phyloP scores from a whole-genome alignment of 2,888 invertebrate genomes.

The Belgica antarctica region DNA sequence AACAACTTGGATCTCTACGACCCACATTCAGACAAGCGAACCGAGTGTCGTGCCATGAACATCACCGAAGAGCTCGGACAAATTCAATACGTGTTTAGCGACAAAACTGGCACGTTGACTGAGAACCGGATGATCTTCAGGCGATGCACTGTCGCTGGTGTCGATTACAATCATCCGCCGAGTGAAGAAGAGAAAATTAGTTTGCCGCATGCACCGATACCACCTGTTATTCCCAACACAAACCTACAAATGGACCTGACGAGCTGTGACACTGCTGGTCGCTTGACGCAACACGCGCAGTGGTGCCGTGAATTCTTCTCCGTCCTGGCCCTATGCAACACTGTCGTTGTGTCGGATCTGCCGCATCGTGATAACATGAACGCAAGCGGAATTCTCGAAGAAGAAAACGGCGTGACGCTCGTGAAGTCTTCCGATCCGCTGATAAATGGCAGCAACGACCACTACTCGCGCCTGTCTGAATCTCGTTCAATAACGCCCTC shows the following conservation, averaged over 20 bases:
- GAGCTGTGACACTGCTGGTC: slow-evolving; percentile 48
- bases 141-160: slow-evolving; percentile 82
- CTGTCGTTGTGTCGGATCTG: slow-evolving; percentile 87
- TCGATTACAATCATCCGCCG: slow-evolving; percentile 82
- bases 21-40: slow-evolving; percentile 72
- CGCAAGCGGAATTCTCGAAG: slow-evolving; percentile 64
- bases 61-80: slow-evolving; percentile 98
- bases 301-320: slow-evolving; percentile 85
- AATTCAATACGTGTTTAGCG: slow-evolving; percentile 90
- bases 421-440: slow-evolving; percentile 45
- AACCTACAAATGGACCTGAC: slow-evolving; percentile 59
- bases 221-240: slow-evolving; percentile 57
- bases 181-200: slow-evolving; percentile 64
- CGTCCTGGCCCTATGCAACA: slow-evolving; percentile 91
- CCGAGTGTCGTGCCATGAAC: slow-evolving; percentile 90
- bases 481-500: slow-evolving; percentile 75
- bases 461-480: slow-evolving; percentile 71
- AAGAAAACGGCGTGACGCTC: slow-evolving; percentile 50
- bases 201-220: slow-evolving; percentile 56
- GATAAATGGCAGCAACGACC: slow-evolving; percentile 50
- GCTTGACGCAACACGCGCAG: slow-evolving; percentile 61
- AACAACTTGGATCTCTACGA: slow-evolving; percentile 87
- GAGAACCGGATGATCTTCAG: slow-evolving; percentile 98
- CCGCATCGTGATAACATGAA: slow-evolving; percentile 72
- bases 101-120: slow-evolving; percentile 96